Percentiles rank a stretch among this genome's conserved stretches.
Evolutionary conservation across 1,140 invertebrate species (phyloP).

Genomic region (Rhynchophorus ferrugineus): DNA sequence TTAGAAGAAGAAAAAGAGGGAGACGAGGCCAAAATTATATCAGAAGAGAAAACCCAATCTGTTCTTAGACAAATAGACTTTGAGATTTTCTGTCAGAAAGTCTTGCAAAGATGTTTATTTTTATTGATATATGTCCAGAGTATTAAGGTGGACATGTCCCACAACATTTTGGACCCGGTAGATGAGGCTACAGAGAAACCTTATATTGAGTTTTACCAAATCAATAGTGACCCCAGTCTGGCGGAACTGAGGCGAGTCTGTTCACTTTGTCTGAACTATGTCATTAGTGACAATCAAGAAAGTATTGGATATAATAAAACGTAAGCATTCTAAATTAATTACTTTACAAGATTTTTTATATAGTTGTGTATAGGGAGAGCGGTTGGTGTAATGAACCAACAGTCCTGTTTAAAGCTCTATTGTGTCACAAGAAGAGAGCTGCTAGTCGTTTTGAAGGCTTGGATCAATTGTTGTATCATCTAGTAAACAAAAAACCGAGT

Average conservation of each 20-base stretch:
- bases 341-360: too few relatives aligned
- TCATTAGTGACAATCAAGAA: constrained; percentile 33
- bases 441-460: constrained; percentile 44
- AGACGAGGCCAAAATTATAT: constrained; percentile 14
- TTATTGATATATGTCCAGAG: constrained; percentile 36
- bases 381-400: constrained; percentile 32
- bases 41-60: constrained; percentile 2
- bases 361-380: constrained; percentile 21
- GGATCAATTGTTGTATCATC: constrained; percentile 23
- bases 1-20: constrained; percentile 20
- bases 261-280: constrained; percentile 28
- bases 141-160: constrained; percentile 25
- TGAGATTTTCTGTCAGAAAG: constrained; percentile 23
- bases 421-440: constrained; percentile 44
- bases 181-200: constrained; percentile 36
- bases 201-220: constrained; percentile 35
- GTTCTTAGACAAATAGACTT: constrained; percentile 19
- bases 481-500: constrained; percentile 16
- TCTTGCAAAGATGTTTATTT: constrained; percentile 33
- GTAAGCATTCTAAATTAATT: constrained; percentile 1
- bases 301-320: constrained; percentile 12
- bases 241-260: constrained; percentile 26
- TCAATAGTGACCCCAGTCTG: constrained; percentile 11
- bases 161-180: constrained; percentile 24
- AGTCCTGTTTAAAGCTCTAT: constrained; percentile 36